Conservation (phyloP, 2,888 invertebrate species). For the Bombylius major region DNA sequence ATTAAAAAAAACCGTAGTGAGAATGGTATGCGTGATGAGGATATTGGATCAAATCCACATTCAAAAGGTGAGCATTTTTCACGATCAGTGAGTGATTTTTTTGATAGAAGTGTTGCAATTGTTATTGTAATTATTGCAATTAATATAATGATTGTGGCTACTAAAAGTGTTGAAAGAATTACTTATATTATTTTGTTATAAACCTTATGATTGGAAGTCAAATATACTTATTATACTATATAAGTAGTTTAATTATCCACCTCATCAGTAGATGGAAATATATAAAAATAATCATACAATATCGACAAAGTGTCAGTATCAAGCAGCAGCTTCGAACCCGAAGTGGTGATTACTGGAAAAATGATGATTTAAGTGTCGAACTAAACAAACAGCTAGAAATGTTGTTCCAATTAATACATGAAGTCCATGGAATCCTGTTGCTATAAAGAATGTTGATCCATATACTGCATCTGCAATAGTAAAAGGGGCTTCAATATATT, state of each 20-base stretch:
- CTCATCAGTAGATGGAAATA: constrained; percentile 57
- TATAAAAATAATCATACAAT: constrained; percentile 49
- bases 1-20: constrained; percentile 52
- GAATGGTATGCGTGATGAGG: constrained; percentile 41
- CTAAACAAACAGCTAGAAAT: constrained; percentile 41
- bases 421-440: constrained; percentile 62
- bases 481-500: constrained; percentile 53
- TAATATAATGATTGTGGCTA: constrained; percentile 31
- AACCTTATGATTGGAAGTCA: constrained; percentile 59
- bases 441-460: constrained; percentile 57
- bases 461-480: constrained; percentile 48
- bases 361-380: constrained; percentile 39
- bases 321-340: constrained; percentile 52
- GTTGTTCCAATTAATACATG: constrained; percentile 54
- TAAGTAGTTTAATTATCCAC: constrained; percentile 32
- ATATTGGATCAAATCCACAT: constrained; percentile 47
- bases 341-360: constrained; percentile 46
- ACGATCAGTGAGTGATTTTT: constrained; percentile 46
- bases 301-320: constrained; percentile 59
- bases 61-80: constrained; percentile 55
- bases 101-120: constrained; percentile 40
- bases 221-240: constrained; percentile 40
- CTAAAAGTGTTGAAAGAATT: constrained; percentile 38
- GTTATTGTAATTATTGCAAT: constrained; percentile 41
- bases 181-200: constrained; percentile 45